Evolutionary conservation across 2,888 invertebrate genomes (phyloP).

Genomic region (Petrophora chlorosata): DNA sequence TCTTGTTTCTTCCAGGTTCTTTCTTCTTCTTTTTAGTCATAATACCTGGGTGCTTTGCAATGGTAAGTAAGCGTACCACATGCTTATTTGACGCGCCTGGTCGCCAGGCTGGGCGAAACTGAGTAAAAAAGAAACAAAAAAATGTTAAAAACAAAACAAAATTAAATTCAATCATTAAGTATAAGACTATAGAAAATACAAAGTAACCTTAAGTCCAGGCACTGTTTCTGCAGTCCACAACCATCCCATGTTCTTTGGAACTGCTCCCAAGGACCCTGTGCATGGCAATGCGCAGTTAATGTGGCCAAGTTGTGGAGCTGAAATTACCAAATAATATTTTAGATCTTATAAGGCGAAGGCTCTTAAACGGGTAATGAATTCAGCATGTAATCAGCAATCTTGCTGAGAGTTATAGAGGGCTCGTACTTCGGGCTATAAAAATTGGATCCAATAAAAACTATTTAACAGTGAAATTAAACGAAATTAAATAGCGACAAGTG

Average conservation of each 20-base stretch:
- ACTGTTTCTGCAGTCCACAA: conserved; percentile 72
- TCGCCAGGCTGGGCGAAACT: conserved; percentile 72
- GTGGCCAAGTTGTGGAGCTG: conserved; percentile 77
- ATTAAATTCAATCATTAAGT: not conserved
- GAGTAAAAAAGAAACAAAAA: conserved; percentile 32
- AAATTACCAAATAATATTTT: conserved; percentile 31
- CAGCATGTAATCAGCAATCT: too few species aligned
- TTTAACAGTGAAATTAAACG: too few species aligned
- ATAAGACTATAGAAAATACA: not conserved
- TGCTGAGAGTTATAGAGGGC: too few species aligned
- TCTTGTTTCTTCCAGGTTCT: conserved; percentile 55
- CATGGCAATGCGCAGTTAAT: conserved; percentile 64
- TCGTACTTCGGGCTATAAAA: too few species aligned
- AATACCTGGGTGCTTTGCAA: conserved; percentile 66
- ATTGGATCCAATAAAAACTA: too few species aligned
- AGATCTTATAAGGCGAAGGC: too few species aligned
- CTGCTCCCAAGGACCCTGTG: conserved; percentile 56
- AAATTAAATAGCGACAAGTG: too few species aligned
- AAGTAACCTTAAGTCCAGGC: conserved; percentile 69
- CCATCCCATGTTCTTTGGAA: conserved; percentile 80
- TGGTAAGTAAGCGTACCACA: conserved; percentile 64
- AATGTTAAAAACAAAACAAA: conserved; percentile 11
- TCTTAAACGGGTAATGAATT: too few species aligned
- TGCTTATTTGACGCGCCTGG: conserved; percentile 75
- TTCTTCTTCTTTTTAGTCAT: conserved; percentile 65